A percentile compares a stretch with the other conserved stretches of the same genome.
Evolutionary conservation across 1,140 invertebrate species (phyloP).

Genomic region (Eumaeus atala): DNA sequence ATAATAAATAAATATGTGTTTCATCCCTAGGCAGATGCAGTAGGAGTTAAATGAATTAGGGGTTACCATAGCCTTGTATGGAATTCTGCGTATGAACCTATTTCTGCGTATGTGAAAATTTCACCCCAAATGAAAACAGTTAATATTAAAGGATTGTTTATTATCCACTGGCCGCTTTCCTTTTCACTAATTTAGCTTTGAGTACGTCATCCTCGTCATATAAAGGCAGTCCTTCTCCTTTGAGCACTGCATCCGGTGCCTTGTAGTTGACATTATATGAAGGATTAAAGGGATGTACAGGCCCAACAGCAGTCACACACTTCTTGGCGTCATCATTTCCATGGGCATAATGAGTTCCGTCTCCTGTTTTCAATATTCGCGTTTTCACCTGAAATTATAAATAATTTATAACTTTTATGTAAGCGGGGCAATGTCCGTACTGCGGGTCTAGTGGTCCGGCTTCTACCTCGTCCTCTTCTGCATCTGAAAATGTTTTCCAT

Average conservation of each 20-base stretch:
- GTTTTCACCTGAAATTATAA: conserved; percentile 36
- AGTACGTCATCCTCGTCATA: conserved; percentile 49
- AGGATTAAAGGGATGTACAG: conserved; percentile 54
- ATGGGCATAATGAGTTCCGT: conserved; percentile 48
- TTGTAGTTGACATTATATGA: conserved; percentile 40
- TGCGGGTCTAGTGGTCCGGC: too few species aligned
- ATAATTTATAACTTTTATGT: background rate
- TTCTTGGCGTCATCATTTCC: conserved; percentile 43
- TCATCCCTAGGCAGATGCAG: too few species aligned
- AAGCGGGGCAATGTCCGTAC: background rate
- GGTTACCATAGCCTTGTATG: too few species aligned
- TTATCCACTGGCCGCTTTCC: conserved; percentile 20
- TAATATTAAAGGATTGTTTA: background rate
- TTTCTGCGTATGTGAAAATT: too few species aligned
- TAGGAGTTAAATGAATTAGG: too few species aligned
- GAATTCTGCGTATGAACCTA: too few species aligned
- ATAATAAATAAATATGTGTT: too few species aligned
- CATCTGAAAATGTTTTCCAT: too few species aligned
- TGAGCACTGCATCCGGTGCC: conserved; percentile 36
- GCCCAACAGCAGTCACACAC: conserved; percentile 38
- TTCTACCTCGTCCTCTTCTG: too few species aligned
- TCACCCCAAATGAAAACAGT: too few species aligned
- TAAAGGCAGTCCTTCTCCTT: conserved; percentile 45
- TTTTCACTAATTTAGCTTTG: conserved; percentile 19
- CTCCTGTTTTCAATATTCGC: conserved; percentile 44